Percentiles rank a stretch among this genome's conserved stretches.
phyloP scores from a whole-genome alignment of 2,113 vertebrate genomes.

The Buteo buteo region DNA sequence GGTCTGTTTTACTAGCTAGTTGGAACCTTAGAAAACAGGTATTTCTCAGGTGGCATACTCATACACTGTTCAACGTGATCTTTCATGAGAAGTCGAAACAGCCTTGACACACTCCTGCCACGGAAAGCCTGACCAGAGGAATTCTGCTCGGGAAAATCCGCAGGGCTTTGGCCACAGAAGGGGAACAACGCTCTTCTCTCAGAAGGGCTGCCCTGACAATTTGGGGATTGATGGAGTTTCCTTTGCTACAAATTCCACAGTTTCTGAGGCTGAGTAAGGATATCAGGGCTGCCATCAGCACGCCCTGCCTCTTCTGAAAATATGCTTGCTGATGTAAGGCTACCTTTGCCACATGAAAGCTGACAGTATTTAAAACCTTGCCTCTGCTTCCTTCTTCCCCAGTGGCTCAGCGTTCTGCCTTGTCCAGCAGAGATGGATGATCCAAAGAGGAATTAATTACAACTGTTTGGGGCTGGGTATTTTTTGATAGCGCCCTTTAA shows the following conservation, averaged over 20 bases:
- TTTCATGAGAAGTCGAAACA: not conserved
- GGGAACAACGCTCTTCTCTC: not conserved
- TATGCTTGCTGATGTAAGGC: not conserved
- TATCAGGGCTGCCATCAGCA: not conserved
- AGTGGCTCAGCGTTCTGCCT: not conserved
- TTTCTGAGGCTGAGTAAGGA: not conserved
- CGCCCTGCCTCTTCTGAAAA: not conserved
- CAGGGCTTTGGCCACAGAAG: not conserved
- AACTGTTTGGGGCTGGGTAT: fast-evolving
- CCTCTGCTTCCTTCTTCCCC: not conserved
- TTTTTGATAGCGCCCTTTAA: not conserved
- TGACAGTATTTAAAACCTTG: not conserved
- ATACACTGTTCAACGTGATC: not conserved
- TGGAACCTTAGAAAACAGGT: not conserved
- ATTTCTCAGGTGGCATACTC: not conserved
- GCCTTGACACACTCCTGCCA: not conserved
- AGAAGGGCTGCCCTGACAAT: not conserved
- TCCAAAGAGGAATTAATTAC: not conserved
- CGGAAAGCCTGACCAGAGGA: not conserved
- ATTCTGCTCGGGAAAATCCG: not conserved
- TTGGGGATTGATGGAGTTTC: not conserved
- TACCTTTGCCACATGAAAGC: not conserved
- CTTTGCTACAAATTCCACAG: not conserved
- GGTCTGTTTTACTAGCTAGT: not conserved
- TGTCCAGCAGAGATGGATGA: not conserved